Conservation (phyloP, 2,797 vertebrate genomes). For the Gymnothorax reevesii region DNA sequence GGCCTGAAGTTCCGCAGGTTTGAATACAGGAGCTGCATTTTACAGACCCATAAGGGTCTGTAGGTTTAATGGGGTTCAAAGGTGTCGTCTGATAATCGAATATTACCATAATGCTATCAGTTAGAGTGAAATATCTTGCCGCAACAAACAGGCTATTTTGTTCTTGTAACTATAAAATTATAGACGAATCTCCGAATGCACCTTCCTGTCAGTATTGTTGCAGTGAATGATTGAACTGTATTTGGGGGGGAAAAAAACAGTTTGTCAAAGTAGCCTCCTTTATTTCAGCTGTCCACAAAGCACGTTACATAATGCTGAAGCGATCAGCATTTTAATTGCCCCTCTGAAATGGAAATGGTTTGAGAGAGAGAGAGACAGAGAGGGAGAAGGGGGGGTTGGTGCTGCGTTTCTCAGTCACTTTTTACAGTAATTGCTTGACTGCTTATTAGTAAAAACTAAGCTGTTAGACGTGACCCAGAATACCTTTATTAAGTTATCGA, state of each 20-base stretch:
- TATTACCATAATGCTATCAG: no score
- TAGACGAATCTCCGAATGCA: background rate
- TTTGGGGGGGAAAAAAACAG: background rate
- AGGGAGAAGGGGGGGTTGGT: background rate
- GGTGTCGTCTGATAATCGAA: no score
- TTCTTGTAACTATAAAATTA: no score
- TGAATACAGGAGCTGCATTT: no score
- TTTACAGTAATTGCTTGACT: background rate
- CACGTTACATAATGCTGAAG: constrained; percentile 42
- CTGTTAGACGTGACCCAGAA: background rate
- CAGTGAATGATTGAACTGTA: background rate
- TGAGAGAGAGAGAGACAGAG: background rate
- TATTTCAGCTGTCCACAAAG: background rate
- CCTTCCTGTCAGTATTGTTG: background rate
- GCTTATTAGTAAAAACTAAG: background rate
- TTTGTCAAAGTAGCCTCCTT: background rate
- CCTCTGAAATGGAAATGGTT: constrained; percentile 15
- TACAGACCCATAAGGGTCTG: no score
- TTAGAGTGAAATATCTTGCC: no score
- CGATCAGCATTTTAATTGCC: constrained; percentile 47
- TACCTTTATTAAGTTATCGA: constrained; percentile 6
- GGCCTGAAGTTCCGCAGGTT: no score
- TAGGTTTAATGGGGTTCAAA: no score
- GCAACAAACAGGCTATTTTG: no score
- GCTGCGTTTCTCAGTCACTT: background rate